Base-by-base conservation (phyloP, 1,140 invertebrate species). In the Maconellicoccus hirsutus region DNA sequence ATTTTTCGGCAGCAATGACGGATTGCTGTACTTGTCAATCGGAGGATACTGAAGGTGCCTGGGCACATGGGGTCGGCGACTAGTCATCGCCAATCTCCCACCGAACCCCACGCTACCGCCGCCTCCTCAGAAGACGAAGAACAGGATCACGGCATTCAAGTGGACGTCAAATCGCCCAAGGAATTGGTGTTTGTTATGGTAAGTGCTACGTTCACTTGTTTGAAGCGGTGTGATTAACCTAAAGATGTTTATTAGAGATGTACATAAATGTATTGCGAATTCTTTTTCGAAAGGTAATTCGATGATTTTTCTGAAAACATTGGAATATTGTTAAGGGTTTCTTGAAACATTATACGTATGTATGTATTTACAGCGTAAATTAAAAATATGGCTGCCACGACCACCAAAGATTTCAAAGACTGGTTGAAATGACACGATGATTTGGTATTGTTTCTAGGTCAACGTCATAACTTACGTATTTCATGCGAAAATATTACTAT, bases 51-150 rank as follows among this genome's bases (percentile, higher is more conserved):
- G 61, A 66, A 66, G 61, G 22, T 66, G 61, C 22, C 61, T 66
- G 61, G 61, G 61, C 61, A 66, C 61, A 66, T 66, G 61, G 61
- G 61, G 61, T 66, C 61, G 61, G 61, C 61, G 61, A 66, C 61
- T 66, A 66, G 61, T 66, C 61, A 66, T 66, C 61, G 22, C 25
- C 61, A 25, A 25, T 25, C 61, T 23, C 61, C 61, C 10, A 66
- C 25, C 22, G 61, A 66, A 66, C 22, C 61, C 61, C 3, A 25
- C 61, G 25, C 21, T 22, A 23, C 61, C 25, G 61, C 61, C 21
- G 61, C 61, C 61, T 23, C 61, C 22, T 66, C 61, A 12, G 61
- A 66, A 66, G 22, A 66, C 21, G 61, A 66, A 23, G 22, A 25
- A 22, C 22, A 66, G 10, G 25, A 26, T 16, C 22, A 26, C 25